phyloP scores from a whole-genome alignment of 2,113 vertebrate genomes.

The Crotalus horridus region DNA sequence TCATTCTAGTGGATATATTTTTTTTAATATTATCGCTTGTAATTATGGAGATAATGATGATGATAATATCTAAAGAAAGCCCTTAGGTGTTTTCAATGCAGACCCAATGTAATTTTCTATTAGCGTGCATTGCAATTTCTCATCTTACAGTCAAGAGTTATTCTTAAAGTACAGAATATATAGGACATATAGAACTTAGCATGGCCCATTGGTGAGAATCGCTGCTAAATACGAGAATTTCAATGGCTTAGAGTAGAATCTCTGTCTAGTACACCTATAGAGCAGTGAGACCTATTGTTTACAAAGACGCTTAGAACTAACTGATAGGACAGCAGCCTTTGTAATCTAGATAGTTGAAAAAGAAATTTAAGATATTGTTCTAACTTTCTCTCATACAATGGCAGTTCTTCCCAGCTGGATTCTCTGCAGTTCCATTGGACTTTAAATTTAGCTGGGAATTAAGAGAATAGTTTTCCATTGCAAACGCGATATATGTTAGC shows the following conservation, averaged over 20 bases:
- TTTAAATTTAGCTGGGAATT: neutral
- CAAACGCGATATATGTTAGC: neutral
- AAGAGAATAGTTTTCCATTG: neutral
- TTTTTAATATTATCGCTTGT: neutral
- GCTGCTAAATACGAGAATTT: neutral
- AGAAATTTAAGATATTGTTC: neutral
- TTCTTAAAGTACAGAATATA: neutral
- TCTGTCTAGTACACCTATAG: neutral
- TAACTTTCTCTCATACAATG: neutral
- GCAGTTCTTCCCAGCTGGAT: neutral
- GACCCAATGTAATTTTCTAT: conserved; percentile 12
- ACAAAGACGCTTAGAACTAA: neutral
- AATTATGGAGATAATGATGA: conserved; percentile 17
- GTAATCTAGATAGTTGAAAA: neutral
- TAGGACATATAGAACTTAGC: neutral
- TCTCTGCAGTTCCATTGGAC: neutral
- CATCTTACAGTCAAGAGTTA: neutral
- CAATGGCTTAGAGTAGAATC: neutral
- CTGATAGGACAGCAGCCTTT: neutral
- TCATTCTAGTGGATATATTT: conserved; percentile 4
- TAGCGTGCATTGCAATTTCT: neutral
- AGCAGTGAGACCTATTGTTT: neutral
- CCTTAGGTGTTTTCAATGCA: neutral
- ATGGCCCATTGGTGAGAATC: neutral
- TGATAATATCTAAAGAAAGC: conserved; percentile 9